A percentile compares a stretch with the other conserved stretches of the same genome.
phyloP scores from a whole-genome alignment of 2,113 vertebrate species.

The Grammomys dolichurus region DNA sequence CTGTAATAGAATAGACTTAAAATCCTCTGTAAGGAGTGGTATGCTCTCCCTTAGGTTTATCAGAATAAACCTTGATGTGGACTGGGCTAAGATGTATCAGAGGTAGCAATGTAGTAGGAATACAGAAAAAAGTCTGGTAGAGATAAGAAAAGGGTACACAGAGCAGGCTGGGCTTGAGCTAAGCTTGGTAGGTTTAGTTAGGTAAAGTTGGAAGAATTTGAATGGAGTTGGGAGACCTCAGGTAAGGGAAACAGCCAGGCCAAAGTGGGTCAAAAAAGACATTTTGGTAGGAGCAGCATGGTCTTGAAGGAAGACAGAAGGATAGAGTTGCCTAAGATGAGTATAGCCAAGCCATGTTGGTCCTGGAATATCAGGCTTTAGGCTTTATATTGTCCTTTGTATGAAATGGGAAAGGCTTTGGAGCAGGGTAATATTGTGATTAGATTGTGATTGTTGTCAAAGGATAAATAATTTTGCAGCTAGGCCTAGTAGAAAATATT shows the following conservation, averaged over 20 bases:
- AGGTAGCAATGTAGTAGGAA: neutral
- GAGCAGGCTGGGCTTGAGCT: neutral
- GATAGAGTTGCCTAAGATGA: neutral
- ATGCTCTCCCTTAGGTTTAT: neutral
- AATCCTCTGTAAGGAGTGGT: neutral
- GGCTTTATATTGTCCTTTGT: neutral
- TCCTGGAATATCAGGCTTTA: neutral
- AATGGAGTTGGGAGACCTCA: neutral
- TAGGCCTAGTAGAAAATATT: neutral
- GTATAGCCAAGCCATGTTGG: neutral
- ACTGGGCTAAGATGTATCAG: neutral
- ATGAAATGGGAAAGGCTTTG: neutral
- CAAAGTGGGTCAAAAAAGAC: neutral
- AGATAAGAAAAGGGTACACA: neutral
- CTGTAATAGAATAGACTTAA: neutral
- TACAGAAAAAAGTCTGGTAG: neutral
- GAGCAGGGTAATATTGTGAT: neutral
- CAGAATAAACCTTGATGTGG: neutral
- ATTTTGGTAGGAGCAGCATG: neutral
- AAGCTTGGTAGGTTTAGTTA: neutral
- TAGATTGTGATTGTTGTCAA: neutral
- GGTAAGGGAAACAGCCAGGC: neutral
- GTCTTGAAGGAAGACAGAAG: neutral
- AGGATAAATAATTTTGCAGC: conserved; percentile 20
- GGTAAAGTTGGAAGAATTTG: neutral